phyloP scores from a whole-genome alignment of 2,113 vertebrate species.

The Phrynosoma blainvillii region DNA sequence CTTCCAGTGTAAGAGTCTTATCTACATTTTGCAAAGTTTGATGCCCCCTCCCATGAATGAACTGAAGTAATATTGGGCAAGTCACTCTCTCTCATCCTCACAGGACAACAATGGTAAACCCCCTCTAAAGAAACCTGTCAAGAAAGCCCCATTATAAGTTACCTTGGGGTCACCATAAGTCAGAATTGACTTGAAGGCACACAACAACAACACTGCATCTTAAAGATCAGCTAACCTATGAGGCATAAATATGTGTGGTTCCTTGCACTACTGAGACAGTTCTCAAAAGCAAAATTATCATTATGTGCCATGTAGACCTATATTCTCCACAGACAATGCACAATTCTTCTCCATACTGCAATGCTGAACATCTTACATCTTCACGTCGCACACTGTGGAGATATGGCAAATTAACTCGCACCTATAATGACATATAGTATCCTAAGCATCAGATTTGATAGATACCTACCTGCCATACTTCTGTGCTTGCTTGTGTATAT shows the following conservation, averaged over 20 bases:
- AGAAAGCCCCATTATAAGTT: too few species aligned
- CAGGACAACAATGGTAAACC: too few species aligned
- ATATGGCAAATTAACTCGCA: not conserved
- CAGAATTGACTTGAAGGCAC: too few species aligned
- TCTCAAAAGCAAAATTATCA: not conserved
- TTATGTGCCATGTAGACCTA: not conserved
- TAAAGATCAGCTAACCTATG: not conserved
- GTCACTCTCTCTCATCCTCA: too few species aligned
- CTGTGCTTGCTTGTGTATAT: not conserved
- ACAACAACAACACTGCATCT: not conserved
- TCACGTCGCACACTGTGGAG: too few species aligned
- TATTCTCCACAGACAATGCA: not conserved
- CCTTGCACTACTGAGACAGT: not conserved
- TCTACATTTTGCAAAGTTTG: not conserved
- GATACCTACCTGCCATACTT: not conserved
- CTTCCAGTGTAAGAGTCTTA: not conserved
- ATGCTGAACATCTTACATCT: not conserved
- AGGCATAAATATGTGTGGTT: not conserved
- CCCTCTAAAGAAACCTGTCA: too few species aligned
- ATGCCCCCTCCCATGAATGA: not conserved
- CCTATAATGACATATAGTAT: not conserved
- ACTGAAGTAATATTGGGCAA: not conserved
- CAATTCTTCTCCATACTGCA: not conserved
- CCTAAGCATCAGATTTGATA: not conserved
- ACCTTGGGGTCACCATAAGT: too few species aligned